Base-by-base conservation (phyloP, 2,888 invertebrate species). In the Napeogenes sylphis region DNA sequence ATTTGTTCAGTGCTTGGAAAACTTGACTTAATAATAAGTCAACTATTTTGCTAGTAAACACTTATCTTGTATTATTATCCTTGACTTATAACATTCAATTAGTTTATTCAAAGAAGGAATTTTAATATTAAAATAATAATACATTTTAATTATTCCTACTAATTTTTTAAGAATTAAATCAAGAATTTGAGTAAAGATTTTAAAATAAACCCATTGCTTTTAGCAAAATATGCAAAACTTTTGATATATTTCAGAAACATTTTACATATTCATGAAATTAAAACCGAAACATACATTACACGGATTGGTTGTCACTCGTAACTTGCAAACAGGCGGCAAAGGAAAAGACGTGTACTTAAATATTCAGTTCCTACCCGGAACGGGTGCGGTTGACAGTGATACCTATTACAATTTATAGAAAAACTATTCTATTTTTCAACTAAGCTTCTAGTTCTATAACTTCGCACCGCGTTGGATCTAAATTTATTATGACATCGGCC, bases 351-450 rank as follows among this genome's bases (percentile, higher is more conserved):
- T 78, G 74, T 70, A 72, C 73, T 86, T 81, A 82, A 86, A 84
- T 85, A 86, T 85, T 85, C 73, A 85, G 71, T 68, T 68, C 68
- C 64, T 69, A 73, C 72, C 68, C 71, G 71, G 76, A 77, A 79
- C 71, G 73, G 73, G 70, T 79, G 76, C 73, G 70, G 70, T 71
- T 77, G 84, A 85, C 86, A 85, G 80, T 82, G 84, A 85, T 84
- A 83, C 79, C 75, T 76, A 72, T 80, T 71, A 73, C 70, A 74
- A 78, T 75, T 76, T 77, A 75, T 76, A 75, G 71, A 70, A 70
- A 71, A 71, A 68, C 64, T 62, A 64, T 67, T 67, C 59, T 64
- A 58, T 66, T 56, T 66, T 61, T 62, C 46, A 56, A 57, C 35
- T 10, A 6, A n/a, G 38, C 47, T 46, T 57, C 61, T 62, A 58